Evolutionary conservation across 2,797 vertebrate species (phyloP).

Genomic region (Pyrrhura leucotis): DNA sequence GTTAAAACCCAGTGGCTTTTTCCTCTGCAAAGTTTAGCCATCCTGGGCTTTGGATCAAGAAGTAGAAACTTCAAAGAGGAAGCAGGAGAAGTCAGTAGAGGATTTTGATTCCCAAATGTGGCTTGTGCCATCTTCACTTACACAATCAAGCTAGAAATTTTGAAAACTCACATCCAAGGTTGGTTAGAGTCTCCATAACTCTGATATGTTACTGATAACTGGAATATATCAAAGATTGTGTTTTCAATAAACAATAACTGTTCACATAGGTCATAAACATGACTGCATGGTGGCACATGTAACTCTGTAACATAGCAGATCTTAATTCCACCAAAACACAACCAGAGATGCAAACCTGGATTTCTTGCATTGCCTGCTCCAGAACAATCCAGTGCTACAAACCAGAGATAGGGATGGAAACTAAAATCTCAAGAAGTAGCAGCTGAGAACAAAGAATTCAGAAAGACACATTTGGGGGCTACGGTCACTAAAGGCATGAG

Average conservation of each 20-base stretch:
- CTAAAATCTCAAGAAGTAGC: neutral
- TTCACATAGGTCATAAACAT: accelerated
- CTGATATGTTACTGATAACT: neutral
- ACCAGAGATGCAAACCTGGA: neutral
- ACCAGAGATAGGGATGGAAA: neutral
- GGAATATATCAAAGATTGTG: neutral
- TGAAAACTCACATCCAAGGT: neutral
- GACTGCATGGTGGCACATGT: neutral
- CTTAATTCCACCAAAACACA: neutral
- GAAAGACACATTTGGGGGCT: neutral
- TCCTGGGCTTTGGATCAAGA: neutral
- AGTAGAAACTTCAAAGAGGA: neutral
- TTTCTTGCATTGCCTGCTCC: neutral
- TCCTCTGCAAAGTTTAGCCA: neutral
- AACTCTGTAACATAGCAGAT: neutral
- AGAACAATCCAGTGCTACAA: neutral
- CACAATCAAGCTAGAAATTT: accelerated
- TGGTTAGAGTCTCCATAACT: neutral
- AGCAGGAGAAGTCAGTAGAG: neutral
- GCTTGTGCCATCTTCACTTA: neutral
- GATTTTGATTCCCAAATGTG: neutral
- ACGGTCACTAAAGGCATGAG: neutral
- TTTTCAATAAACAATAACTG: neutral
- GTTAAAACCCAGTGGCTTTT: neutral
- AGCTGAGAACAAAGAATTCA: neutral